Base-by-base conservation (phyloP, 2,113 vertebrate genomes). In the Caranx melampygus region DNA sequence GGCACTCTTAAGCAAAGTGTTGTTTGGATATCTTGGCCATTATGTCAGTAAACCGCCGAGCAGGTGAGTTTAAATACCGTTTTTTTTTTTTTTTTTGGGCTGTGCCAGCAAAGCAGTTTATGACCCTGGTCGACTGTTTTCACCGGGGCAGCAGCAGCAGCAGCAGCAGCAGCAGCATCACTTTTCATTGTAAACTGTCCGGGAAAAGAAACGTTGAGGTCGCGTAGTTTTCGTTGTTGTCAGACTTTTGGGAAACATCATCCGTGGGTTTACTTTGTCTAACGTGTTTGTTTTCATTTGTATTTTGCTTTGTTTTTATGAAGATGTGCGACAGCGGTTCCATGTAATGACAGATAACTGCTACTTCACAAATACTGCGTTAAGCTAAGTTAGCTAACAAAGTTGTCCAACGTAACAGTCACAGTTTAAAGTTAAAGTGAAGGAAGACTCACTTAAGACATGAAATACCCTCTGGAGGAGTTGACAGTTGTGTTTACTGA, bases 61-160 rank as follows among this genome's bases (percentile, higher is more conserved):
- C 84, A 93, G 91, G 93, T 94, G 81, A 91, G 91, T 83, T 84
- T 54, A 72, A 76, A 75, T 6, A 59, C 11, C 45, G 57, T 18
- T 52, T 66, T 69, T 16, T 78, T 76, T 68, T 16, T 59, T 78
- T 76, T 51, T 82, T 69, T 55, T 26, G 26, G 60, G 12, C 31
- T 71, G 15, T 79, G 89, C 83, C 81, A 87, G 72, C 84, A 42
- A 72, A 89, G 76, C 85, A 84, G 79, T 81, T 85, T 79, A 37
- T 86, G 76, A 85, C 73, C 70, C 37, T 59, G 69, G 76, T 80
- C 31, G 78, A 52, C 66, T 26, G 26, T 78, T 78, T 70, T 63
- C 16, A 37, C 62, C 13, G 42, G 44, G n/a, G 16, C 21, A 45
- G 44, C 59, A 84, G 44, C 59, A 84, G 60, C 87, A 88, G 44